Evolutionary conservation across 2,797 vertebrate species (phyloP), one percentile per base, ranked within the genome.

Genomic region (Avahi laniger): DNA sequence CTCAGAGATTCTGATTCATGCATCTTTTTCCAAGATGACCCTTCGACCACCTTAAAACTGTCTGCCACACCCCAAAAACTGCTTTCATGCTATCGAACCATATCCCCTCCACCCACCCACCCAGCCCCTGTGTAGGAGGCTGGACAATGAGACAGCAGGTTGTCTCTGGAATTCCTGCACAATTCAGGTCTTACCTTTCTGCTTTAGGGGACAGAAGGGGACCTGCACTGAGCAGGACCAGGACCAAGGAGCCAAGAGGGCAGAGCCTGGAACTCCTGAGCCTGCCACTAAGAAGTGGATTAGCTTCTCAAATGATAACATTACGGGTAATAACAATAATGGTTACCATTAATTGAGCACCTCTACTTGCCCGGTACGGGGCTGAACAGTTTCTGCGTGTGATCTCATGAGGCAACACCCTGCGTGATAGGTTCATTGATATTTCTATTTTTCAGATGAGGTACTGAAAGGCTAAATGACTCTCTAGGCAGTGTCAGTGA

Each of bases 1-100:
- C 89, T 26, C 67, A 43, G 78, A 90, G 69, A 83, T 41, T 41
- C 73, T 28, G 41, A 80, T 57, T 88, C 57, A 28, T 11, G 52
- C 69, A 35, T 61, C 85, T 89, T 43, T 2, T 89, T 85, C 54
- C 65, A 76, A 82, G 57, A 65, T 33, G 86, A 92, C 11, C 28
- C 73, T 86, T n/a, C 8, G 33, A 5, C 38, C 41, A 17, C 89
- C 78, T 57, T 33, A 63, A 76, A 72, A 52, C 35, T 41, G n/a
- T 63, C 75, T 67, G 38, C 72, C 41, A 59, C 48, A 69, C 26
- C 41, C 33, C 33, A 7, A 46, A 73, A 4, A 13, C 7, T 33
- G 52, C 41, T 52, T 79, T 50, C 24, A 12, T 63, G 46, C 4
- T 22, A 4, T 82, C 20, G 30, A 15, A 33, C 1, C 15, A 4